Percentiles rank a stretch among this genome's conserved stretches.
Evolutionary conservation across 1,140 invertebrate species (phyloP).

Genomic region (Meloidogyne chitwoodi): DNA sequence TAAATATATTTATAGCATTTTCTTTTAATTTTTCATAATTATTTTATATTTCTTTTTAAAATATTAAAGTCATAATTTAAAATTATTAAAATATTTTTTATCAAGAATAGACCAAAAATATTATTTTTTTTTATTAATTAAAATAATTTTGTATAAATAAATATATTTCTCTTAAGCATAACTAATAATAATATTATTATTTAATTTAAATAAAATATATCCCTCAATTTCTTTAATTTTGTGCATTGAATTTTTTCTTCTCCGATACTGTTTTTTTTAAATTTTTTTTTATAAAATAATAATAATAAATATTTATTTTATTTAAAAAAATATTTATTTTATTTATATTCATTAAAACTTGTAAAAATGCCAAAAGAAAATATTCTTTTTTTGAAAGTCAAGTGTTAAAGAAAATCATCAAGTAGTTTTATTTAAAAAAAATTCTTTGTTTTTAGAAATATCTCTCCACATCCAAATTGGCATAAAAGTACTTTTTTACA

Average conservation of each 20-base stretch:
- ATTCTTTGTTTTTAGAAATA: neutral
- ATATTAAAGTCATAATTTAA: no score
- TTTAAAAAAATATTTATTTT: slow-evolving; percentile 1
- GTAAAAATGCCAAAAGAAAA: neutral
- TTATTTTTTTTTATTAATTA: no score
- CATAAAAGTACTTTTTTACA: neutral
- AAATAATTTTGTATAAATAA: no score
- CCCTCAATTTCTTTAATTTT: neutral
- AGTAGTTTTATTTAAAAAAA: neutral
- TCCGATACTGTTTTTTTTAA: neutral
- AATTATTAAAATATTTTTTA: no score
- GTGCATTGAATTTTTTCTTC: neutral
- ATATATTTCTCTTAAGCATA: no score
- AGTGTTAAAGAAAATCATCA: neutral
- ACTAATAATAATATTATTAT: neutral
- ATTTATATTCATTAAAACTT: neutral
- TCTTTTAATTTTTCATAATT: no score
- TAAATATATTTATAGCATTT: no score
- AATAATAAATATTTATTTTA: neutral
- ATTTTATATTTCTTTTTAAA: no score
- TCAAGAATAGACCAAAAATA: no score
- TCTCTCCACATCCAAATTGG: neutral
- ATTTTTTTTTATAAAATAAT: neutral
- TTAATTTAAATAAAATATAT: neutral
- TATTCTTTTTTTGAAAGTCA: neutral